phyloP scores from a whole-genome alignment of 2,797 vertebrate genomes.

The Protosalanx chinensis region DNA sequence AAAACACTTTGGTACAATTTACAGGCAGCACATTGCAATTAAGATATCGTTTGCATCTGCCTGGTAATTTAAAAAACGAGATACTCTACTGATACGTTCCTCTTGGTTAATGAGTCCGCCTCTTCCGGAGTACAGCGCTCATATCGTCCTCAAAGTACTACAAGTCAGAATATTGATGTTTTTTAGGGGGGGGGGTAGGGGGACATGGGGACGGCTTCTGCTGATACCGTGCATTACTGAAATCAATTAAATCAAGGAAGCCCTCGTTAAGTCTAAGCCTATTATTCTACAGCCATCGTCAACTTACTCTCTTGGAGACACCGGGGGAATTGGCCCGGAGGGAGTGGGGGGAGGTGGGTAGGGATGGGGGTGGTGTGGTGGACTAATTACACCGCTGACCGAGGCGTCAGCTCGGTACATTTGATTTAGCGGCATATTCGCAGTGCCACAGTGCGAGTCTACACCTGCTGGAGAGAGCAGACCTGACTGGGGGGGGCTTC shows the following conservation, averaged over 20 bases:
- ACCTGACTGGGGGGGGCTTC: conserved; percentile 20
- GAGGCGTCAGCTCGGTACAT: too few species aligned
- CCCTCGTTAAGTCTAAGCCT: conserved; percentile 17
- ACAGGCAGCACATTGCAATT: conserved; percentile 38
- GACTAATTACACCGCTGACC: not conserved
- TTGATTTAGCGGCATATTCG: too few species aligned
- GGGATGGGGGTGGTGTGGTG: conserved; percentile 26
- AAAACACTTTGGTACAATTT: conserved; percentile 48
- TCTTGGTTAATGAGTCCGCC: conserved; percentile 36
- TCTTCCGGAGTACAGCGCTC: conserved; percentile 24
- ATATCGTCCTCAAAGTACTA: conserved; percentile 31
- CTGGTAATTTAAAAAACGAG: conserved; percentile 54
- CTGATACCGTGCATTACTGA: conserved; percentile 51
- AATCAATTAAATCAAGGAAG: conserved; percentile 47
- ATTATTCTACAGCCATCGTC: conserved; percentile 20
- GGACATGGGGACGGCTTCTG: not conserved
- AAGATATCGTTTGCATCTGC: conserved; percentile 54
- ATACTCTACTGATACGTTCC: conserved; percentile 36
- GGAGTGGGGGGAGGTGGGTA: not conserved
- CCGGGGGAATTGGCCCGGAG: conserved; percentile 29
- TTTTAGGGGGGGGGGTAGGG: too few species aligned
- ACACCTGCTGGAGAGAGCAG: not conserved
- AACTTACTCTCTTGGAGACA: conserved; percentile 31
- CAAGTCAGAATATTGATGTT: not conserved
- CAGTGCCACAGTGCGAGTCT: too few species aligned